Evolutionary conservation across 2,797 vertebrate genomes (phyloP), one percentile per base, ranked within the genome.

Genomic region (Agapornis canus): DNA sequence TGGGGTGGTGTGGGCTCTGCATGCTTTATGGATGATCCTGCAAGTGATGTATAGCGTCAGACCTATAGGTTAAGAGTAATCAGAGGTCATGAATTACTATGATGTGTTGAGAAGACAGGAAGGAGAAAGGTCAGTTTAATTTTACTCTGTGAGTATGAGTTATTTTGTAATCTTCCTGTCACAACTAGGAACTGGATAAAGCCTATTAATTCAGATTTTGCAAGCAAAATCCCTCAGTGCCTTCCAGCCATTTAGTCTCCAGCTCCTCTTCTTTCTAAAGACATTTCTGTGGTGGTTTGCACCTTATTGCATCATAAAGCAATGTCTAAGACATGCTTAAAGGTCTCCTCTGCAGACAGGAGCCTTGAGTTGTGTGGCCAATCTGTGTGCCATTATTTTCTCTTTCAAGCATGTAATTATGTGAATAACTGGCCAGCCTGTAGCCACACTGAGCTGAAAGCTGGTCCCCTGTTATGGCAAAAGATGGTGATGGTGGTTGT

Each of bases 1-100:
- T 0, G 0, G 32, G 10, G 4, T 31, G 54, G 12, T 0, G 9
- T 25, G 73, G n/a, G 69, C 19, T 78, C 37, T 4, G 1, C 6
- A 0, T 7, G 26, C 32, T 11, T 63, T 48, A 3, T 0, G 18
- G 51, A 9, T 63, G 75, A 70, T 37, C 4, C 52, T 0, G 0
- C 5, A 10, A 22, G 72, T 3, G 47, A 56, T 18, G 39, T 8
- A 9, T 23, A 42, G 15, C 12, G 68, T 18, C 65, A 42, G 82
- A 60, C 18, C 11, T 47, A 13, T 5, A 6, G 8, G n/a, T 23
- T 51, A 37, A 19, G 47, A 56, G 51, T 39, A 40, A 65, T 32
- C 0, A 0, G 39, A 17, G 3, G 17, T 51, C 8, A 2, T 61
- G 64, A 66, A 17, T 70, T 47, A 29, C 23, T 14, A 0, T 2